These are phyloP conservation scores for Rachycentron canadum DNA, from an alignment of 2,797 vertebrate species.

Conservation along the genomic window DNA sequence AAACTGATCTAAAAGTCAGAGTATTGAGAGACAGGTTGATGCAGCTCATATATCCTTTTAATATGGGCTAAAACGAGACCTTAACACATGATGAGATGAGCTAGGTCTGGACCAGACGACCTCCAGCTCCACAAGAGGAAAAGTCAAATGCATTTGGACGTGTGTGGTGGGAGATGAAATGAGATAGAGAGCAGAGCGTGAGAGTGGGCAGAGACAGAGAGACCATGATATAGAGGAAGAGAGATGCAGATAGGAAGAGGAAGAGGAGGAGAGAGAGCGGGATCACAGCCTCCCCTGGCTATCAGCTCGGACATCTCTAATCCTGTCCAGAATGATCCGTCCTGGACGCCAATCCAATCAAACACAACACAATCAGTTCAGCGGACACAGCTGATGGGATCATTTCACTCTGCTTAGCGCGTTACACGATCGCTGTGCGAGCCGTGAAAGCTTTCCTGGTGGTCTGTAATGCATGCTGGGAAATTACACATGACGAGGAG, in stretches of 20 bases:
- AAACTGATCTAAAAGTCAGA: no score
- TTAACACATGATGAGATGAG: no score
- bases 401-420: slow-evolving; percentile 41
- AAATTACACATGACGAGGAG: slow-evolving; percentile 29
- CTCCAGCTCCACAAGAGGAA: no score
- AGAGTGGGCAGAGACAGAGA: slow-evolving; percentile 16
- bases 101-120: no score
- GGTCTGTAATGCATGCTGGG: slow-evolving; percentile 42
- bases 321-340: slow-evolving; percentile 43
- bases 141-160: not conserved
- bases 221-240: not conserved
- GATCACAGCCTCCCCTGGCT: slow-evolving; percentile 25
- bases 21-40: no score
- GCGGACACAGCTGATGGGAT: slow-evolving; percentile 45
- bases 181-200: not conserved
- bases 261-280: not conserved
- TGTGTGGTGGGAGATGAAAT: slow-evolving; percentile 6
- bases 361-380: slow-evolving; percentile 53
- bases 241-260: slow-evolving; percentile 9
- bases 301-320: slow-evolving; percentile 64
- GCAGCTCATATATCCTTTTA: no score
- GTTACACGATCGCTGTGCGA: slow-evolving; percentile 8
- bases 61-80: no score
- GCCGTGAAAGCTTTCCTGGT: slow-evolving; percentile 24
- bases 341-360: slow-evolving; percentile 58